phyloP scores from a whole-genome alignment of 2,797 vertebrate genomes.

The Fundulus diaphanus region DNA sequence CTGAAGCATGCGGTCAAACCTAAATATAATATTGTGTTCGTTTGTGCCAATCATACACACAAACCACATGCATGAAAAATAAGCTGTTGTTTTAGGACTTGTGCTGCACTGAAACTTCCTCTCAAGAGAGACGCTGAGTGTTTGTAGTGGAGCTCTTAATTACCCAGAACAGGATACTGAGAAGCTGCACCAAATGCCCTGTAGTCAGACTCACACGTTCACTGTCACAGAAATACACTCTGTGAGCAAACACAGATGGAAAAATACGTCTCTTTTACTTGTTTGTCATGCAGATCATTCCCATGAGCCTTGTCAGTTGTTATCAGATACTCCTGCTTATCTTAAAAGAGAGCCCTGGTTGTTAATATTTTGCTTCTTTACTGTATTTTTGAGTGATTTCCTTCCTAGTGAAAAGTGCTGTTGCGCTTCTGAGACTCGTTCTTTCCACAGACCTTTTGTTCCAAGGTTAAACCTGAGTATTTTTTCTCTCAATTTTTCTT shows the following conservation, averaged over 20 bases:
- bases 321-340: slow-evolving; percentile 18
- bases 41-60: slow-evolving; percentile 14
- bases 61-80: slow-evolving; percentile 13
- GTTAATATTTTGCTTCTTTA: slow-evolving; percentile 6
- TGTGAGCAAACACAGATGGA: slow-evolving; percentile 18
- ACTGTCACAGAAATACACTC: slow-evolving; percentile 12
- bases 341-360: slow-evolving; percentile 5
- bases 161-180: slow-evolving; percentile 71
- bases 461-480: slow-evolving; percentile 26
- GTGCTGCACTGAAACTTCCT: slow-evolving; percentile 45
- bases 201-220: slow-evolving; percentile 20
- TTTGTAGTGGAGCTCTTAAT: slow-evolving; percentile 71
- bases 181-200: slow-evolving; percentile 54
- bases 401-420: slow-evolving; percentile 11
- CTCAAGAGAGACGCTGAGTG: slow-evolving; percentile 33
- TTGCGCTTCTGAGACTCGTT: slow-evolving; percentile 32
- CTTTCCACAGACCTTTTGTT: slow-evolving; percentile 44
- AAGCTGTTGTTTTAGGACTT: slow-evolving; percentile 48
- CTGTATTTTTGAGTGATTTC: slow-evolving; percentile 25
- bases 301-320: slow-evolving; percentile 7
- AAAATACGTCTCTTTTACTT: slow-evolving; percentile 2
- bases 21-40: slow-evolving; percentile 4
- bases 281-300: slow-evolving; percentile 23
- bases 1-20: slow-evolving; percentile 2
- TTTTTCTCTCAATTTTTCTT: neutral